Evolutionary conservation across 53 echinoderm and acorn worm genomes (phyloP).

Genomic region (Crossaster papposus): DNA sequence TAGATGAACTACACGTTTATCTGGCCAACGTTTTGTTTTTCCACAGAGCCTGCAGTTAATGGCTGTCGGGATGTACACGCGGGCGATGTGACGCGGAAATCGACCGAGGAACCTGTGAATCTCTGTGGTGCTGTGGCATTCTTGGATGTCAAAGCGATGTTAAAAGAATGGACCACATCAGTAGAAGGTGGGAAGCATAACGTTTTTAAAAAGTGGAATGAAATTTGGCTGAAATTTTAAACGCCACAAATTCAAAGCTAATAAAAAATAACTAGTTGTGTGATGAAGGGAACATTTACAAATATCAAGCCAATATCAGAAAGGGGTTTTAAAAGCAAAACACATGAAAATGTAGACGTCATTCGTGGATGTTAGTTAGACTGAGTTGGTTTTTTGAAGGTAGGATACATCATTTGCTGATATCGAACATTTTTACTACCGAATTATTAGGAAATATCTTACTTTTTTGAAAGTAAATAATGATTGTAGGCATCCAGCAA

Average conservation of each 20-base stretch:
- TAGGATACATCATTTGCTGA: too few relatives aligned
- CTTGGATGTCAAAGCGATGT: conserved; percentile 80
- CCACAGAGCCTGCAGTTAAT: background rate
- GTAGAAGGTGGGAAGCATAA: conserved; percentile 58
- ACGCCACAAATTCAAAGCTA: background rate
- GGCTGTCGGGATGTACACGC: background rate
- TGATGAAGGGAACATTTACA: too few relatives aligned
- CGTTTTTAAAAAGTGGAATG: background rate
- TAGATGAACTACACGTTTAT: background rate
- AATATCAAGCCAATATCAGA: too few relatives aligned
- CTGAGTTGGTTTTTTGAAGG: too few relatives aligned
- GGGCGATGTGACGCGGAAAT: background rate
- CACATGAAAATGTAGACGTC: too few relatives aligned
- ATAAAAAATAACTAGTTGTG: too few relatives aligned
- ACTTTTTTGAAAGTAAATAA: too few relatives aligned
- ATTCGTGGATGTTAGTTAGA: too few relatives aligned
- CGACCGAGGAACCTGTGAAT: conserved; percentile 59
- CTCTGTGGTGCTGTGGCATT: conserved; percentile 84
- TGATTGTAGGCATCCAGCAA: too few relatives aligned
- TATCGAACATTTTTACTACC: too few relatives aligned
- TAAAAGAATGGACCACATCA: conserved; percentile 84
- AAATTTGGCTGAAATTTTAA: background rate
- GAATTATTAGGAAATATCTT: too few relatives aligned
- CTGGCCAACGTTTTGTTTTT: background rate
- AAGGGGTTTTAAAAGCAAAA: too few relatives aligned